Percentiles rank a stretch among this genome's conserved stretches.
phyloP scores from a whole-genome alignment of 37 sponge, comb jelly and placozoan species.

The Tethya wilhelma region DNA sequence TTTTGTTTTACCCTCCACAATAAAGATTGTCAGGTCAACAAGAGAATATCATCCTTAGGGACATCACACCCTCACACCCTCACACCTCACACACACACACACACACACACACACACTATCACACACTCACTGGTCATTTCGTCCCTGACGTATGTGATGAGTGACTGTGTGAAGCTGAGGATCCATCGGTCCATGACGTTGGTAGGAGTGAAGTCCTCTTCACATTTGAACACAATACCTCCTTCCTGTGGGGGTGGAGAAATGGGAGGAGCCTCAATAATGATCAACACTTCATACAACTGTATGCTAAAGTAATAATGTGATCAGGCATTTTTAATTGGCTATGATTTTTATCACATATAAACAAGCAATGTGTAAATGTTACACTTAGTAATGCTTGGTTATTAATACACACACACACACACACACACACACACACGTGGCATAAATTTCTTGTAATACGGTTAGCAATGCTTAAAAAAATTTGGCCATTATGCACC shows the following conservation, averaged over 20 bases:
- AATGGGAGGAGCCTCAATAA: too few relatives aligned
- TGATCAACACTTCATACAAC: too few relatives aligned
- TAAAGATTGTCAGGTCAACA: too few relatives aligned
- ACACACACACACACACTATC: too few relatives aligned
- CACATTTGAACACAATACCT: constrained; percentile 63
- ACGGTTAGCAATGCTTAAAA: neutral
- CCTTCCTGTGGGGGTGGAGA: constrained; percentile 59
- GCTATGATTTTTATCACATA: too few relatives aligned
- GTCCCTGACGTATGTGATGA: constrained; percentile 84
- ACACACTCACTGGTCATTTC: constrained; percentile 86
- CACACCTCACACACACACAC: neutral
- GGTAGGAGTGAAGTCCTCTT: constrained; percentile 56
- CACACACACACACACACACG: neutral
- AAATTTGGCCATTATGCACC: too few relatives aligned
- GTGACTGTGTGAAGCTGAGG: constrained; percentile 85
- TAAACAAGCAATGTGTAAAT: neutral
- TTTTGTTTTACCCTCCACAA: too few relatives aligned
- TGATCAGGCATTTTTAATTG: too few relatives aligned
- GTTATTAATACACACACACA: neutral
- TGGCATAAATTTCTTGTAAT: neutral
- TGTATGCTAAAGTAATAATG: too few relatives aligned
- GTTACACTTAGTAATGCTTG: neutral
- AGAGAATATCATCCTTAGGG: neutral
- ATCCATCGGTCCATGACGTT: constrained; percentile 98
- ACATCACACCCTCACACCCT: neutral